Evolutionary conservation across 2,113 vertebrate species (phyloP), one percentile per base, ranked within the genome.

Genomic region (Plestiodon gilberti): DNA sequence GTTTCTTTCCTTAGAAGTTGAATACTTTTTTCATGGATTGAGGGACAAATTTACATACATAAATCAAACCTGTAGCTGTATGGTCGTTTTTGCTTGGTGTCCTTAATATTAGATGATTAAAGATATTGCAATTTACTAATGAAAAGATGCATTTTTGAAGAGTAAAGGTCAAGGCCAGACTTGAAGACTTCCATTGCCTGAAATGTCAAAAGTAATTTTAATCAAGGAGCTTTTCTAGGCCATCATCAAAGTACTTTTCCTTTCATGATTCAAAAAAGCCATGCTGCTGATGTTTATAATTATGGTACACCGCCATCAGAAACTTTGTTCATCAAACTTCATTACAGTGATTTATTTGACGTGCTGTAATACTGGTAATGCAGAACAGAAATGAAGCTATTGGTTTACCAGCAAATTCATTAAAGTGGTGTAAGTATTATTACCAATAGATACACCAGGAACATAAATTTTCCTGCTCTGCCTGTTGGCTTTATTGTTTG

Each of bases 231-330:
- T 95, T 93, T 70, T 93, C 92, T 94, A 92, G 70, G 85, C 92
- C 87, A 10, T 94, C 92, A 91, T 96, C 93, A 96, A 94, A 95
- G 94, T 74, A 40, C 89, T 93, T 89, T 74, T 20, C 81, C 91
- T 93, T 90, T 93, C 93, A 93, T 91, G 92, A 92, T 92, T 89
- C 89, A 67, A 92, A 92, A 93, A 91, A 94, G 83, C 88, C 81
- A 82, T 93, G 82, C 93, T 94, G 94, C 95, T 94, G 92, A 90
- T 96, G 95, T 95, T 96, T 95, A 93, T 94, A 95, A 95, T 97
- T 94, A 96, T 84, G 75, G 90, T 87, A 85, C 91, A 95, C 92
- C 90, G 94, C 93, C 91, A 48, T 95, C 91, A 91, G 91, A 94
- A 92, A 83, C 92, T 93, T 94, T 94, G 79, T 93, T 96, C 92